A percentile compares a stretch with the other conserved stretches of the same genome.
Evolutionary conservation across 2,113 vertebrate species (phyloP).

Genomic region (Brachyistius frenatus): DNA sequence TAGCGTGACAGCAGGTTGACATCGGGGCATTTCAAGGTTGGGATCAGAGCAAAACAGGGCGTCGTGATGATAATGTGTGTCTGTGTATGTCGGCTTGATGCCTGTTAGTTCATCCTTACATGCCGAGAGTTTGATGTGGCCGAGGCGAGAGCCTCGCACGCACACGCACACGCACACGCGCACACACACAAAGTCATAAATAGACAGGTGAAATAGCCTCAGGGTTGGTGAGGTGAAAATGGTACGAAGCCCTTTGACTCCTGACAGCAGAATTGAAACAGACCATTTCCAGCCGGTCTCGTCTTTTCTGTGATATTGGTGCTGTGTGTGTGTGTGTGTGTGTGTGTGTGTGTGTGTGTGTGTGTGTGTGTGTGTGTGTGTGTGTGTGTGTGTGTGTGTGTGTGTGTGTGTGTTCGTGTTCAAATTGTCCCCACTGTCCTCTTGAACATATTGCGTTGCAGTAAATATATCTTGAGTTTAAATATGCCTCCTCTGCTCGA

Average conservation of each 20-base stretch:
- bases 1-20: constrained; percentile 50
- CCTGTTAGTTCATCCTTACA: constrained; percentile 58
- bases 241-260: constrained; percentile 44
- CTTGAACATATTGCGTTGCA: neutral
- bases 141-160: constrained; percentile 37
- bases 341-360: too few relatives aligned
- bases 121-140: constrained; percentile 65
- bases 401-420: neutral
- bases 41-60: constrained; percentile 55
- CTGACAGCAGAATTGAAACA: constrained; percentile 39
- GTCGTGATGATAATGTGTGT: constrained; percentile 49
- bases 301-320: neutral
- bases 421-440: neutral
- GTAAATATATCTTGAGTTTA: too few relatives aligned
- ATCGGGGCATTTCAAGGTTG: constrained; percentile 55
- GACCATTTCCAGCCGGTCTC: constrained; percentile 9
- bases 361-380: constrained; percentile 1
- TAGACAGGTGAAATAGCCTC: constrained; percentile 40
- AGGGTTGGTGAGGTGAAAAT: constrained; percentile 49
- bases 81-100: constrained; percentile 45
- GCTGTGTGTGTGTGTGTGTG: neutral
- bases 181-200: constrained; percentile 26
- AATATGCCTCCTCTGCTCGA: too few relatives aligned
- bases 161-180: constrained; percentile 28
- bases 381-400: too few relatives aligned